Percentiles rank a stretch among this genome's conserved stretches.
Conservation (phyloP, 2,888 invertebrate species). For the Sminthurinus aureus region DNA sequence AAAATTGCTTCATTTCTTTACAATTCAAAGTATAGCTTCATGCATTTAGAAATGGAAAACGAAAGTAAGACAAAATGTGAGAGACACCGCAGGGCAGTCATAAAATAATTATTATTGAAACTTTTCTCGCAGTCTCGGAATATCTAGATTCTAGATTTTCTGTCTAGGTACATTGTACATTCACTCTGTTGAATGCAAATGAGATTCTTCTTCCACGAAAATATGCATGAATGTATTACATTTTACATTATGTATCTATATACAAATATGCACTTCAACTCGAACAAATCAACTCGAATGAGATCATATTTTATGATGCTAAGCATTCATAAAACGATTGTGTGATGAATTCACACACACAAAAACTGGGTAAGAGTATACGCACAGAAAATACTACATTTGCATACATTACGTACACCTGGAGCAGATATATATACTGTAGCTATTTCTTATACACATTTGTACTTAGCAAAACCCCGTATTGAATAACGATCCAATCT, state of each 20-base stretch:
- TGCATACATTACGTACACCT: too few species aligned
- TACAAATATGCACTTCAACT: background rate
- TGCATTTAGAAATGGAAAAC: background rate
- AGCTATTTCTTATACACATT: too few species aligned
- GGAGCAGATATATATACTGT: too few species aligned
- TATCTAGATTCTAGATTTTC: too few species aligned
- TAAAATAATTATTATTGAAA: slow-evolving; percentile 34
- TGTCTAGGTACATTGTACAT: background rate
- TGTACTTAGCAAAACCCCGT: too few species aligned
- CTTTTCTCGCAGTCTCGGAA: slow-evolving; percentile 3
- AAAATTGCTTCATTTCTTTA: background rate
- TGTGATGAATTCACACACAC: background rate
- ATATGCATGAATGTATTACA: background rate
- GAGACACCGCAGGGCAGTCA: slow-evolving; percentile 16
- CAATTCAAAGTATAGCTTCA: background rate
- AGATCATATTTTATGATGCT: background rate
- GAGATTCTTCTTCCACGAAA: slow-evolving; percentile 8
- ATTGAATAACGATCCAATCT: too few species aligned
- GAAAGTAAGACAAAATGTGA: background rate
- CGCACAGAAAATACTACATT: too few species aligned
- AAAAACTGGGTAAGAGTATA: background rate
- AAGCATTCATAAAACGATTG: background rate
- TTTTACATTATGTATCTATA: background rate
- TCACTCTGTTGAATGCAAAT: slow-evolving; percentile 25
- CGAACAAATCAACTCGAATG: background rate